A percentile compares a stretch with the other conserved stretches of the same genome.
Conservation (phyloP, 1,140 invertebrate species). For the Atta colombica region DNA sequence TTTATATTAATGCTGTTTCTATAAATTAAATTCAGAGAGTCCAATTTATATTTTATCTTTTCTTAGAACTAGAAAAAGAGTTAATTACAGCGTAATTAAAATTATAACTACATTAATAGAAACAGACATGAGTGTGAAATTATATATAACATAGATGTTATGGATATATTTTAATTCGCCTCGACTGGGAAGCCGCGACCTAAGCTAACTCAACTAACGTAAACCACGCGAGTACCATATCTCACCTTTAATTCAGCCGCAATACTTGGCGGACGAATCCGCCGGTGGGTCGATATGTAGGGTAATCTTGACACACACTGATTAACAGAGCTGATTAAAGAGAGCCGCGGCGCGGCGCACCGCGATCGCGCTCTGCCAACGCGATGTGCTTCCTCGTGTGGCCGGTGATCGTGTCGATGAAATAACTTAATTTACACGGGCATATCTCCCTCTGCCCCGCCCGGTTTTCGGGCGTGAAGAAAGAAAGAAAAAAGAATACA, state of each 20-base stretch:
- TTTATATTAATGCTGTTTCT: too few species aligned
- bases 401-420: background rate
- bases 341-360: slow-evolving; percentile 45
- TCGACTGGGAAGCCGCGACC: too few species aligned
- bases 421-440: background rate
- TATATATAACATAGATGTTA: too few species aligned
- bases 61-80: too few species aligned
- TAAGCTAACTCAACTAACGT: background rate
- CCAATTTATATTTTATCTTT: too few species aligned
- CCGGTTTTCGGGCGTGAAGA: background rate
- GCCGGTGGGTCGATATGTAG: slow-evolving; percentile 71
- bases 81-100: too few species aligned
- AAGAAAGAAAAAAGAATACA: background rate
- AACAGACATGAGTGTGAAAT: too few species aligned
- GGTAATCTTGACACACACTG: slow-evolving; percentile 80
- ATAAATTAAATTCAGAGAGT: too few species aligned
- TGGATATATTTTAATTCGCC: too few species aligned
- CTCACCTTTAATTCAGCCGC: slow-evolving; percentile 57
- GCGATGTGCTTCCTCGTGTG: background rate
- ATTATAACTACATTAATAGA: too few species aligned
- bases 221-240: background rate
- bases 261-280: slow-evolving; percentile 35
- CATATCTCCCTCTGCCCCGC: background rate
- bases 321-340: slow-evolving; percentile 77
- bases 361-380: too few species aligned